phyloP scores from a whole-genome alignment of 2,797 vertebrate genomes.

The Rhabdomys pumilio region DNA sequence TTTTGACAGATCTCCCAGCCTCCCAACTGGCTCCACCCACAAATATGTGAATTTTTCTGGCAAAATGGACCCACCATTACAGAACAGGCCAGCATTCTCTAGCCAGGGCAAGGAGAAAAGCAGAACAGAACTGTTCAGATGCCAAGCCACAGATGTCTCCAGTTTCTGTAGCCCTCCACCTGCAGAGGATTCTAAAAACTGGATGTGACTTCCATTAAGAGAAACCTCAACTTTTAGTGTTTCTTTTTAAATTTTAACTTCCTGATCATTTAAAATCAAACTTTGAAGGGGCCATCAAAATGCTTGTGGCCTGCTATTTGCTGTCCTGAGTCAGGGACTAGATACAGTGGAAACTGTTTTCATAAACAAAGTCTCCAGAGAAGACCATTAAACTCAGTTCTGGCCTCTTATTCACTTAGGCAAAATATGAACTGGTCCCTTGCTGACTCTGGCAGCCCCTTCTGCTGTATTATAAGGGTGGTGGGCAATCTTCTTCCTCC shows the following conservation, averaged over 20 bases:
- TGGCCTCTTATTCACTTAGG: neutral
- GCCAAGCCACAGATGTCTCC: slow-evolving; percentile 65
- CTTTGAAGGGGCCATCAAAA: neutral
- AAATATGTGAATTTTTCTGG: slow-evolving; percentile 84
- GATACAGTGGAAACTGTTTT: neutral
- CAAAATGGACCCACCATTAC: slow-evolving; percentile 78
- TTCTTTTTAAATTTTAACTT: slow-evolving; percentile 68
- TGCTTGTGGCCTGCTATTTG: neutral
- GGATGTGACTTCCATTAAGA: slow-evolving; percentile 66
- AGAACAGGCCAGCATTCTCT: slow-evolving; percentile 71
- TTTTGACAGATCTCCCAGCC: slow-evolving; percentile 82
- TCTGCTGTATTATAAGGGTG: neutral
- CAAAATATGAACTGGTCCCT: neutral
- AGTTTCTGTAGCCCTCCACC: slow-evolving; percentile 72
- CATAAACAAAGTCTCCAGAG: neutral
- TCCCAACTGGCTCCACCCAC: slow-evolving; percentile 77
- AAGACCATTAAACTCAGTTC: neutral
- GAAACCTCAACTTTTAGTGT: slow-evolving; percentile 54
- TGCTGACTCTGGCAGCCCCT: neutral
- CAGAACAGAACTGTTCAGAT: neutral
- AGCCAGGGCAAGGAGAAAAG: slow-evolving; percentile 82
- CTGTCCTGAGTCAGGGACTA: neutral
- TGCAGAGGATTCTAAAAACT: slow-evolving; percentile 67
- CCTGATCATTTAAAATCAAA: neutral
- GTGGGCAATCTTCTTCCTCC: too few species aligned